These are phyloP conservation scores for Hyperopisus bebe DNA, from an alignment of 2,113 vertebrate genomes.

Conservation along the genomic window DNA sequence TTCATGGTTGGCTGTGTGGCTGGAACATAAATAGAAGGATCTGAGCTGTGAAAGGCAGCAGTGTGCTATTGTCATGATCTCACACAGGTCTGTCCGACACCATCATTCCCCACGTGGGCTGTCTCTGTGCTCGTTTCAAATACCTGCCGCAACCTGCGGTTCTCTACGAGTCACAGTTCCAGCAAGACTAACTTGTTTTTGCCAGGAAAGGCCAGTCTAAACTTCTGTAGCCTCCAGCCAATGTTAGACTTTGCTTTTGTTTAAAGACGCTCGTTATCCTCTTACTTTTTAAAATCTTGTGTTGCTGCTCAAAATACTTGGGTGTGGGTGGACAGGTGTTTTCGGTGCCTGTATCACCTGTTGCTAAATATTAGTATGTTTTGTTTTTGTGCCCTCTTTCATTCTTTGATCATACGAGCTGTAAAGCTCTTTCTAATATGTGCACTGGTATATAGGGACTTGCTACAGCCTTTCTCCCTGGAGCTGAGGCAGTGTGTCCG, in stretches of 20 bases:
- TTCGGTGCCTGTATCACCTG: not conserved
- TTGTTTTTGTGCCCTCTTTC: not conserved
- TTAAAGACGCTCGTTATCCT: not conserved
- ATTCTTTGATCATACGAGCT: not conserved
- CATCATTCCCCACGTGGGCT: not conserved
- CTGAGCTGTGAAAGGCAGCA: not conserved
- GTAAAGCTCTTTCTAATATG: not conserved
- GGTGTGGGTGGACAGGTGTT: not conserved
- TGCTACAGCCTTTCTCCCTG: not conserved
- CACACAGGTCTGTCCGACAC: not conserved
- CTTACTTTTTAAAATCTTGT: not conserved
- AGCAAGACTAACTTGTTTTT: not conserved
- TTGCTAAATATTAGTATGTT: not conserved
- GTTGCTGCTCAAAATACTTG: not conserved
- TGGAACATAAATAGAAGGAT: not conserved
- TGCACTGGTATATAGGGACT: not conserved
- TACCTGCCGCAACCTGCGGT: not conserved
- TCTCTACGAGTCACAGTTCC: not conserved
- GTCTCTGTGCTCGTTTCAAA: not conserved
- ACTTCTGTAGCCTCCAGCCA: conserved; percentile 5
- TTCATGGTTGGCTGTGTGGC: not conserved
- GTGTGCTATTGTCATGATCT: not conserved
- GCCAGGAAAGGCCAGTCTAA: not conserved
- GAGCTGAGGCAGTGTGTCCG: not conserved
- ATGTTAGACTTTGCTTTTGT: not conserved